Percentiles rank a stretch among this genome's conserved stretches.
These are phyloP conservation scores for Pseudorasbora parva DNA, from an alignment of 2,113 vertebrate species.

Conservation along the genomic window DNA sequence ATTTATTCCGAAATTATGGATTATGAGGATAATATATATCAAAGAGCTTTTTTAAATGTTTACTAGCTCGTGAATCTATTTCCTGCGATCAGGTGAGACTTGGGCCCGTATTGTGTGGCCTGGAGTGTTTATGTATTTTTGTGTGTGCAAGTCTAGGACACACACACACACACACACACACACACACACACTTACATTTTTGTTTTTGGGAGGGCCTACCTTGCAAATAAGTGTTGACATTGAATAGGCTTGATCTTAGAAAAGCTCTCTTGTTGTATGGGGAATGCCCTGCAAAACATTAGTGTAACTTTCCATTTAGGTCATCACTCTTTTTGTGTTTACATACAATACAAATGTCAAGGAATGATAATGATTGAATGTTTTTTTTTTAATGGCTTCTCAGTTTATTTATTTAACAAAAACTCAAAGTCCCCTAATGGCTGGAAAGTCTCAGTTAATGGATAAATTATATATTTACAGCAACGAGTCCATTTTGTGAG, in stretches of 20 bases:
- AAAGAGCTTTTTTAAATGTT: too few relatives aligned
- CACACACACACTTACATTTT: background rate
- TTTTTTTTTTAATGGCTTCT: background rate
- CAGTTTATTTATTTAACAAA: background rate
- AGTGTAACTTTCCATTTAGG: background rate
- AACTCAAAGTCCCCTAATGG: background rate
- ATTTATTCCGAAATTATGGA: background rate
- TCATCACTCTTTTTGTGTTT: background rate
- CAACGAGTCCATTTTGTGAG: background rate
- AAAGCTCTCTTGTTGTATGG: background rate
- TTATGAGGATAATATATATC: background rate
- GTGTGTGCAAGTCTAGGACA: background rate
- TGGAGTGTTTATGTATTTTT: background rate
- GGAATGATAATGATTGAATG: background rate
- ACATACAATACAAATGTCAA: conserved; percentile 1
- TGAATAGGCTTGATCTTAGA: conserved; percentile 33
- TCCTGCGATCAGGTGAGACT: background rate
- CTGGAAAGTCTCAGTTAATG: conserved; percentile 4
- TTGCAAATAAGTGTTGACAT: conserved; percentile 28
- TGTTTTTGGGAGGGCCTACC: conserved; percentile 22
- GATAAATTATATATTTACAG: background rate
- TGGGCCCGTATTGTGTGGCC: conserved; percentile 2
- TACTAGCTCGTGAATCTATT: too few relatives aligned
- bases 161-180: background rate
- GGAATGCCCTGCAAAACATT: conserved; percentile 17